Evolutionary conservation across 2,113 vertebrate species (phyloP), one percentile per base, ranked within the genome.

Genomic region (Mesembrinibis cayennensis): DNA sequence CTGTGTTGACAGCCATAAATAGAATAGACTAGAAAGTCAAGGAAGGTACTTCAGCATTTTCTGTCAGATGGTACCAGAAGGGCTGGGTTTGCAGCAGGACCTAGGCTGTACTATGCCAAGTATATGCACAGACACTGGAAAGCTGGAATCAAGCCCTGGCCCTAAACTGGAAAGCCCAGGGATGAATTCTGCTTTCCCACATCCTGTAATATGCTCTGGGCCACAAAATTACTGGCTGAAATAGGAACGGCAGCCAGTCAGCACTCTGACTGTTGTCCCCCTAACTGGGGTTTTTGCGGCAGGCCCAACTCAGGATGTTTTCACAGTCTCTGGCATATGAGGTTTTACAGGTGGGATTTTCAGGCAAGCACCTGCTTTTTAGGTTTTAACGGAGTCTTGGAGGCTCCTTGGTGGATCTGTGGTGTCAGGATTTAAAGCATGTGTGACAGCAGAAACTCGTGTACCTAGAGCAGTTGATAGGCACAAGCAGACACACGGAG

Each of bases 101-200:
- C 20, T 34, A 26, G 91, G 16, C 59, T 82, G 16, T 55, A 4
- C 11, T n/a, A 4, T 59, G 72, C 89, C 78, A 91, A 87, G 56
- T 65, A 8, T 38, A 56, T 2, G 7, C 58, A 63, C 47, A 85
- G 67, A 59, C 47, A 30, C 72, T 72, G 87, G 87, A 96, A 93
- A 95, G 56, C 73, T 95, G 93, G 81, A 96, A 61, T n/a, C 21
- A 38, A 94, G 78, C 90, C 95, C 66, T 87, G 62, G 53, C 40
- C 70, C 49, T 17, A 30, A 83, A 93, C 55, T 95, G 52, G 55
- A 69, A 95, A 95, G 76, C 55, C 72, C 47, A 50, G 53, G 66
- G 76, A 53, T 56, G 67, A 88, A 90, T 93, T 95, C 62, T 96
- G 53, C 62, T 86, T 96, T 91, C 62, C 78, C 93, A 93, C 82